Base-by-base conservation (phyloP, 2,888 invertebrate species). In the Caenorhabditis sp. region DNA sequence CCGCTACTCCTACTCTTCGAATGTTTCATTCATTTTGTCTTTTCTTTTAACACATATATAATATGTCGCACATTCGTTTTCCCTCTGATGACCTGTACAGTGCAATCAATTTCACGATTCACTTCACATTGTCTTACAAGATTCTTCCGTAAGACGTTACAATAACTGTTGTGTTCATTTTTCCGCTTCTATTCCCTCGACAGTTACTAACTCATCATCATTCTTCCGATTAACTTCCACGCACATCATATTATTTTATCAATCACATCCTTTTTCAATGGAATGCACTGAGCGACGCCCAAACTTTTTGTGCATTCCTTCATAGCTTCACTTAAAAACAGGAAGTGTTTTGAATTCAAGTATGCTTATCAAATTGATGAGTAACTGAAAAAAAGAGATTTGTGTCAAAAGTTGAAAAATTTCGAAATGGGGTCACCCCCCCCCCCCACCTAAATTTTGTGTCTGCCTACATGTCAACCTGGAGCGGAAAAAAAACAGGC, bases 391-490 rank as follows among this genome's bases (percentile, higher is more conserved):
- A 30, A 35, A 35, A 9, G 35, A 8, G 24, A 22, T 20, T 55
- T 41, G n/a, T n/a, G n/a, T n/a, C n/a, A 1, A 13, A 20, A 32
- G 15, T n/a, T 45, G 37, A 65, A 45, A 37, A 24, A 27, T 56
- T 65, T 55, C 27, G 55, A 65, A 65, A 65, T 65, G 37, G 24
- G 48, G 55, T 68, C 68, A 58, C 58, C 52, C 58, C 59, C 43
- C 52, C 70, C 50, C 43, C 8, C 35, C 45, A 24, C 30, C 17
- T 35, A 17, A 30, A 43, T 59, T 70, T 70, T 58, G 24, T 48
- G 50, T 59, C 32, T 53, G n/a, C 26, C 53, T 59, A 59, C 59
- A 70, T 70, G 70, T 70, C 70, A 70, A 59, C 59, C 53, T 70
- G 45, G 17, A 59, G 58, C 59, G 53, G 53, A 48, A 24, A 70